Conservation (phyloP, 37 sponge, comb jelly and placozoan species). For the Diacarnus erythraeanus region DNA sequence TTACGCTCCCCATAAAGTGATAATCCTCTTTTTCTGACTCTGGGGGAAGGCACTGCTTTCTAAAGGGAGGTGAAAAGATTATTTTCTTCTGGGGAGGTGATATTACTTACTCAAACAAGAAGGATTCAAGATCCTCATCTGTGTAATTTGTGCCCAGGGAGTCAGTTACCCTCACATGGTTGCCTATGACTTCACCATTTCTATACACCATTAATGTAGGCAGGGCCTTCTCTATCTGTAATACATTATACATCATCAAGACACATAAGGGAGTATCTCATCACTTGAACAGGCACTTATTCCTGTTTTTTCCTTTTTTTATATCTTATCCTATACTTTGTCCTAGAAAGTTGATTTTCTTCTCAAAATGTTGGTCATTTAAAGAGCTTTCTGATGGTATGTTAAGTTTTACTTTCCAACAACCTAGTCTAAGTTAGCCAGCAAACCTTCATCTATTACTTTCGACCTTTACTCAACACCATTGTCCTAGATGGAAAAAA, state of each 20-base stretch:
- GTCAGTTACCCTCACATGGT: slow-evolving; percentile 73
- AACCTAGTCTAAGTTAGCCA: too few species aligned
- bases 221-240: slow-evolving; percentile 58
- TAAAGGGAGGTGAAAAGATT: background rate
- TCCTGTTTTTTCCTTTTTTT: too few species aligned
- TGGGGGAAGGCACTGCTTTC: slow-evolving; percentile 42
- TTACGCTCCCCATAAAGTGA: background rate
- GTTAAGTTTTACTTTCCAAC: too few species aligned
- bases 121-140: slow-evolving; percentile 65
- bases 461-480: too few species aligned
- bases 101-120: slow-evolving; percentile 71
- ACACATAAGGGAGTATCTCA: background rate
- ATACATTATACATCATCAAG: background rate
- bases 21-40: slow-evolving; percentile 28
- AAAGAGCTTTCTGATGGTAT: too few species aligned
- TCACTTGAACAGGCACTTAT: too few species aligned
- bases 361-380: too few species aligned
- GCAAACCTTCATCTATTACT: too few species aligned
- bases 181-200: slow-evolving; percentile 69
- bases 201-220: slow-evolving; percentile 83
- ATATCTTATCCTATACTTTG: too few species aligned
- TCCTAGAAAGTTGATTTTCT: too few species aligned
- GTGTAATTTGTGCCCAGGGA: slow-evolving; percentile 58
- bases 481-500: too few species aligned
- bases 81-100: too few species aligned